phyloP scores from a whole-genome alignment of 92 coral and sea anemone genomes.

The Heteractis magnifica region DNA sequence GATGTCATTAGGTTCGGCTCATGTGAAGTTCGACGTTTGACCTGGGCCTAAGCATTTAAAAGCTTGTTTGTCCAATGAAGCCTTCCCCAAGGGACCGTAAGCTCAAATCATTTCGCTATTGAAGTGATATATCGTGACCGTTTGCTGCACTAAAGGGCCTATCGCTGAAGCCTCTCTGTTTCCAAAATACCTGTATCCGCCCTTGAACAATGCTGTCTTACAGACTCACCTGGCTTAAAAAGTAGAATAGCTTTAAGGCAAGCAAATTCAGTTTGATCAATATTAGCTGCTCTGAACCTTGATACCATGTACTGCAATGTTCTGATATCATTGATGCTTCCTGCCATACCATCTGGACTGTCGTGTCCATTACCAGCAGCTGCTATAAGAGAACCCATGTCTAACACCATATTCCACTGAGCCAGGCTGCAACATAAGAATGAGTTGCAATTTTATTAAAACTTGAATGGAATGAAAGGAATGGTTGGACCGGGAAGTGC shows the following conservation, averaged over 20 bases:
- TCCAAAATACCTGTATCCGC: too few relatives aligned
- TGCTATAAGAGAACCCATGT: constrained; percentile 71
- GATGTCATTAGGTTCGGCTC: too few relatives aligned
- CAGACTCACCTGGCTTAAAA: constrained; percentile 81
- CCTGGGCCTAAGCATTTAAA: too few relatives aligned
- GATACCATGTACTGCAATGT: constrained; percentile 72
- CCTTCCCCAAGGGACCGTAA: too few relatives aligned
- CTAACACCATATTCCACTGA: constrained; percentile 94
- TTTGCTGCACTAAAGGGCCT: too few relatives aligned
- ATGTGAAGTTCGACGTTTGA: too few relatives aligned
- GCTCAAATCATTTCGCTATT: too few relatives aligned
- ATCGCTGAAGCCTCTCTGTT: too few relatives aligned
- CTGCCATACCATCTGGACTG: constrained; percentile 46
- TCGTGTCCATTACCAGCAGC: constrained; percentile 74
- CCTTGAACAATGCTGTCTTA: neutral
- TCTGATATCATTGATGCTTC: constrained; percentile 80
- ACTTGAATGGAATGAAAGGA: neutral
- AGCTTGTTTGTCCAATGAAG: too few relatives aligned
- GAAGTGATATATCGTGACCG: too few relatives aligned
- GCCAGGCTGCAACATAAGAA: constrained; percentile 48
- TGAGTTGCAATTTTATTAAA: neutral
- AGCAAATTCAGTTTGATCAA: constrained; percentile 93
- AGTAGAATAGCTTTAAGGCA: constrained; percentile 94
- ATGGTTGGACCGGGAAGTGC: too few relatives aligned
- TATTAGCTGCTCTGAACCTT: constrained; percentile 75